Evolutionary conservation across 1,140 invertebrate genomes (phyloP), one percentile per base, ranked within the genome.

Genomic region (Ceratosolen fusciceps): DNA sequence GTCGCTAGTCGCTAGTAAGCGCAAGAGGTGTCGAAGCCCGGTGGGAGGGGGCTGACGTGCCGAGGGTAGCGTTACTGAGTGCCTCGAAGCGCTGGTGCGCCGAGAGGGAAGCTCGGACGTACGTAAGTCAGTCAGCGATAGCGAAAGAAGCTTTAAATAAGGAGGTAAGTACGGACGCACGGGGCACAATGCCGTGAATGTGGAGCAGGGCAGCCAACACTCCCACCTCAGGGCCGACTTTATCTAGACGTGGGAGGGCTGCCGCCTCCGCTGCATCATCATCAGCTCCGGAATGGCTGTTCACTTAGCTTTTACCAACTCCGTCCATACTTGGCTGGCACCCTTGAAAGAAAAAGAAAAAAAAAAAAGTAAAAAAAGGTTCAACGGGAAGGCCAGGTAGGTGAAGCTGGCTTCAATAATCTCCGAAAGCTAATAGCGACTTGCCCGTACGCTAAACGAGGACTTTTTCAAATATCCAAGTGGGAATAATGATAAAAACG

Each of bases 81-180:
- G n/a, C n/a, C n/a, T n/a, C n/a, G n/a, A n/a, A n/a, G n/a, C n/a
- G n/a, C n/a, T n/a, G n/a, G n/a, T n/a, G n/a, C n/a, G n/a, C n/a
- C n/a, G 19, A 37, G 12, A 70, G 9, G 24, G 72, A 80, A 79
- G 73, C 75, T 82, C 43, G 49, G 21, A 74, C 71, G 56, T 82
- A 74, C 71, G 58, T 81, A 81, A 84, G 82, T 84, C 80, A 82
- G 74, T 34, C 60, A 52, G 71, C 82, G 86, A 86, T 87, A 86
- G 29, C 31, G 31, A 85, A 88, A 85, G 85, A 83, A 79, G 75
- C 80, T 85, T 83, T 85, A 87, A 86, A 87, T 87, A 88, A 88
- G 84, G 84, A 79, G 78, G 70, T 84, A 83, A 83, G 74, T 84
- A 86, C 85, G 83, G 83, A 65, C 7, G 16, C 16, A 60, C n/a